Evolutionary conservation across 92 coral and sea anemone genomes (phyloP).

Genomic region (Ricordea florida): DNA sequence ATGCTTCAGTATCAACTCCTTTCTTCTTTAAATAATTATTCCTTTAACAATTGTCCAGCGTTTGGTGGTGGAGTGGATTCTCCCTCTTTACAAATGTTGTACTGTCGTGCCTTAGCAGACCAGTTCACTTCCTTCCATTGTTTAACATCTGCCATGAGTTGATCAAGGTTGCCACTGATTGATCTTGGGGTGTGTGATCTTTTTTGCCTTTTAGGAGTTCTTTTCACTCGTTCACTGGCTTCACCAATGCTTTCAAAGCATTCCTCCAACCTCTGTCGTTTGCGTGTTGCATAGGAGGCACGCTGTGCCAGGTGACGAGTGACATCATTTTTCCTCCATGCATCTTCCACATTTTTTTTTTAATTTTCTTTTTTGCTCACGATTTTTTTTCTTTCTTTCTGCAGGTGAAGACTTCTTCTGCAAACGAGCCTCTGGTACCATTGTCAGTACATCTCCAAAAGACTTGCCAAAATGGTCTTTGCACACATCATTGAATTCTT

Average conservation of each 20-base stretch:
- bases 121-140: too few species aligned
- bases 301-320: constrained; percentile 9
- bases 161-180: too few species aligned
- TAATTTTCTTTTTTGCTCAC: too few species aligned
- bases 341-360: constrained; percentile 1
- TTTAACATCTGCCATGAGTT: too few species aligned
- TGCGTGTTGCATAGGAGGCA: background rate
- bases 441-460: constrained; percentile 9
- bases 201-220: too few species aligned
- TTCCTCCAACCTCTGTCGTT: constrained; percentile 8
- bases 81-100: too few species aligned
- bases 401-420: constrained; percentile 22
- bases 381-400: constrained; percentile 22
- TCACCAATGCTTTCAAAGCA: background rate
- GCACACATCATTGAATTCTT: background rate
- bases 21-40: too few species aligned
- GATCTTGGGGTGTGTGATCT: too few species aligned
- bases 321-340: constrained; percentile 16
- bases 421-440: constrained; percentile 9
- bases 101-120: too few species aligned
- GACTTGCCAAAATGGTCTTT: constrained; percentile 21
- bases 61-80: too few species aligned
- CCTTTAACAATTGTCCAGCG: too few species aligned
- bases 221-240: background rate
- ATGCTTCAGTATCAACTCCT: too few species aligned